Percentiles rank a stretch among this genome's conserved stretches.
Evolutionary conservation across 2,113 vertebrate genomes (phyloP).

Genomic region (Serinus canaria): DNA sequence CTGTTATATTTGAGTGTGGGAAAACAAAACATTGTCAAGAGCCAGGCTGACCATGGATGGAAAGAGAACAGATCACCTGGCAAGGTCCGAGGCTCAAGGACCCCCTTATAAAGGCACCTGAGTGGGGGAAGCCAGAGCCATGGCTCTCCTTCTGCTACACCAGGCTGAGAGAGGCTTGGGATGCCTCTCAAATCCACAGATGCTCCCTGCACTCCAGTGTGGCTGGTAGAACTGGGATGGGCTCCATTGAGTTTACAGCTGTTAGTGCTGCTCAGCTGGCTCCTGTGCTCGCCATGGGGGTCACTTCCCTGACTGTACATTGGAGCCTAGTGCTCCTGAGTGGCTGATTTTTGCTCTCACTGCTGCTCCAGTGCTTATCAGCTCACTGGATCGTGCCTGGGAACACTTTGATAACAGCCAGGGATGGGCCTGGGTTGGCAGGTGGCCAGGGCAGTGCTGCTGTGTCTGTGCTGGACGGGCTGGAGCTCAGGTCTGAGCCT

Average conservation of each 20-base stretch:
- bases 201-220: neutral
- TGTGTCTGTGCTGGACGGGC: neutral
- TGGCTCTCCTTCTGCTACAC: neutral
- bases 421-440: neutral
- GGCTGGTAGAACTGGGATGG: neutral
- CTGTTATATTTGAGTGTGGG: neutral
- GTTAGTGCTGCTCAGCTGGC: neutral
- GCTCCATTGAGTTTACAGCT: fast-evolving
- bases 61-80: neutral
- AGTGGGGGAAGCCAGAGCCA: neutral
- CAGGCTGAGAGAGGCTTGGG: neutral
- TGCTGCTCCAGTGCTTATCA: neutral
- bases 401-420: neutral
- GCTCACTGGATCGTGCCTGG: neutral
- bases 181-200: neutral
- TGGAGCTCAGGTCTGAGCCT: neutral
- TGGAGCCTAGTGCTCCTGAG: neutral
- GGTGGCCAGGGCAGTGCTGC: neutral
- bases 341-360: neutral
- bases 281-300: neutral
- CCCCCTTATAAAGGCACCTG: neutral
- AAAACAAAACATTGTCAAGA: neutral
- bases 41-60: neutral
- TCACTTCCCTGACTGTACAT: neutral
- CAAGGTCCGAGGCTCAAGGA: neutral